Base-by-base conservation (phyloP, 1,140 invertebrate genomes). In the Ips typographus region DNA sequence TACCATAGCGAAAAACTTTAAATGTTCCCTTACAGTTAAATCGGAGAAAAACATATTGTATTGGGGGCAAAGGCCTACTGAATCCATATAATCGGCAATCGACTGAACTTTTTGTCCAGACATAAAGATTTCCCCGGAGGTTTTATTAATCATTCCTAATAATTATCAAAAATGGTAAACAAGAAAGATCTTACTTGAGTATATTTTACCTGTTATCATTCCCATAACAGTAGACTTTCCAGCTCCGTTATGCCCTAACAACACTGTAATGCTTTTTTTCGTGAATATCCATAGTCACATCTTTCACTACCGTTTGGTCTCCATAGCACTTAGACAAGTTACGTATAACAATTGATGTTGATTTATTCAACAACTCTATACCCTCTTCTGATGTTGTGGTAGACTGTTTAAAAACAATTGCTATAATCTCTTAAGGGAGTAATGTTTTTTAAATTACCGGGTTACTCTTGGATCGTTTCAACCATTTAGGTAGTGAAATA, bases 31-130 rank as follows among this genome's bases (percentile, higher is more conserved):
- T 1, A 94, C 90, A 6, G 90, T 94, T 43, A 94, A 81, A 70
- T 89, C 86, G 22, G 86, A 82, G 82, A 94, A 93, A 55, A 93
- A 85, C 65, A 94, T 84, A 81, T 94, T 91, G 77, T 94, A 88
- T 76, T 95, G 93, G 4, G 93, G 90, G 81, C 92, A 94, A 8
- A 93, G 80, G 5, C 92, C 91, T 4, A 93, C 78, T 68, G 82
- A 84, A 6, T 80, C 79, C 22, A 82, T 71, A 47, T 76, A 53
- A 44, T 80, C 72, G 8, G 84, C 81, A 58, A 88, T 80, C 2
- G 73, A 83, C 6, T 80, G 75, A 49, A 94, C 89, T 76, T 93
- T 87, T 75, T 85, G 86, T 22, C 88, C 91, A 72, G 89, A 87
- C 2, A 94, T 82, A 43, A 81, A 76, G 2, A 92, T 89, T n/a